phyloP scores from a whole-genome alignment of 2,888 invertebrate genomes.

The Drepana falcataria region DNA sequence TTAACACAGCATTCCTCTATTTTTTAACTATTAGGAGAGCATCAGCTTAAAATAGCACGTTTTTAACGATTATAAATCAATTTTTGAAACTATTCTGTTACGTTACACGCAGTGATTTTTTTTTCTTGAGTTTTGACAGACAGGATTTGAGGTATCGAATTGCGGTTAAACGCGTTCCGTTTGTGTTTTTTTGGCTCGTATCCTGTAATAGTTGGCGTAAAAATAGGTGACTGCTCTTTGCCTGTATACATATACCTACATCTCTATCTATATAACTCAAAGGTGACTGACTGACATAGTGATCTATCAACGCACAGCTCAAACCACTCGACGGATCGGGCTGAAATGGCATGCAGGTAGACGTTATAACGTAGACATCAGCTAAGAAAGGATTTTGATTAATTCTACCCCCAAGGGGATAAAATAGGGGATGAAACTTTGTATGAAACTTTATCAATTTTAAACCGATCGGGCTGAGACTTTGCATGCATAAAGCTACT shows the following conservation, averaged over 20 bases:
- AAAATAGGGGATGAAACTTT: too few species aligned
- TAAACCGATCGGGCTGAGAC: too few species aligned
- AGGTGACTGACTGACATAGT: too few species aligned
- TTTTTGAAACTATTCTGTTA: slow-evolving; percentile 64
- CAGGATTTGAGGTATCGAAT: slow-evolving; percentile 65
- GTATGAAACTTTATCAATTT: too few species aligned
- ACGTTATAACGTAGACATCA: too few species aligned
- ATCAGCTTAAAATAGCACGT: slow-evolving; percentile 27
- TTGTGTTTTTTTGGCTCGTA: slow-evolving; percentile 42
- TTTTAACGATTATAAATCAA: slow-evolving; percentile 62
- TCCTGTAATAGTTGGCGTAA: slow-evolving; percentile 25
- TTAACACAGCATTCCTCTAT: slow-evolving; percentile 37
- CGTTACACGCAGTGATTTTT: slow-evolving; percentile 57
- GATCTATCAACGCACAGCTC: too few species aligned
- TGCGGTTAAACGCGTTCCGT: slow-evolving; percentile 30
- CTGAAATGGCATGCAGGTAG: too few species aligned
- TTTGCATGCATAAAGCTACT: too few species aligned
- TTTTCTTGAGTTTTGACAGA: slow-evolving; percentile 44
- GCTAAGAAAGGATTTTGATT: too few species aligned
- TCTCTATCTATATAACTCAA: neutral
- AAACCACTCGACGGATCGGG: too few species aligned
- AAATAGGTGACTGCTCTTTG: neutral
- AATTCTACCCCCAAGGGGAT: too few species aligned
- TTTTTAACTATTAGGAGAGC: slow-evolving; percentile 30
- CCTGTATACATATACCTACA: neutral